Conservation (phyloP, 2,888 invertebrate genomes). For the Microctonus aethiopoides region DNA sequence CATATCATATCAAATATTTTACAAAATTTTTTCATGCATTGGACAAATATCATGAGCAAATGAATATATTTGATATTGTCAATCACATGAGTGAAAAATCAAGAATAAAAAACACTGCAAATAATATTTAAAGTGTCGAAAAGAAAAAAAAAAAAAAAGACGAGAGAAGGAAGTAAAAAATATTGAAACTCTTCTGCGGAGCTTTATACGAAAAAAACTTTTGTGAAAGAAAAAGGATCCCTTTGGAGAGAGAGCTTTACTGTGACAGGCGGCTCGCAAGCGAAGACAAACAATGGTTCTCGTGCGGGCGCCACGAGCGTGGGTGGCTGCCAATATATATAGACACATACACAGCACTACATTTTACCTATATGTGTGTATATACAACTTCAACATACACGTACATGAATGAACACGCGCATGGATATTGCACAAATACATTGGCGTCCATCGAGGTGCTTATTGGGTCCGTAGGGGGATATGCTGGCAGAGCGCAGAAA, state of each 20-base stretch:
- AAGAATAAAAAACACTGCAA: no score
- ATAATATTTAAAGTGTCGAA: background rate
- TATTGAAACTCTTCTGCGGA: no score
- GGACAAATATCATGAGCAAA: no score
- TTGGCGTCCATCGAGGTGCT: constrained; percentile 57
- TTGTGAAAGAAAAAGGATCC: background rate
- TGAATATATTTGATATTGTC: no score
- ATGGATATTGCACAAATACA: constrained; percentile 29
- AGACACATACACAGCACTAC: constrained; percentile 26
- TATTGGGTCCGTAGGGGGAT: constrained; percentile 64
- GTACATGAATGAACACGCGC: background rate
- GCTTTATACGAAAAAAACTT: constrained; percentile 11
- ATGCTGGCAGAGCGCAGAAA: constrained; percentile 58
- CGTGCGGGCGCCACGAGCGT: constrained; percentile 40
- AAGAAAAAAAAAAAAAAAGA: background rate
- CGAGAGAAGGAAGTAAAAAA: background rate
- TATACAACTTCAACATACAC: constrained; percentile 8
- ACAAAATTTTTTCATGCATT: no score
- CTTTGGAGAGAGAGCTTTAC: constrained; percentile 42
- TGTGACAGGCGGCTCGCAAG: constrained; percentile 59
- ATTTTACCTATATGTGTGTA: constrained; percentile 19
- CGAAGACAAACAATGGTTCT: constrained; percentile 57
- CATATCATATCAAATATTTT: no score
- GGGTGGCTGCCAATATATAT: constrained; percentile 39
- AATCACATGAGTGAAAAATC: no score